These are phyloP conservation scores for Leptonema lineaticorne DNA, from an alignment of 1,140 invertebrate species.

Conservation along the genomic window DNA sequence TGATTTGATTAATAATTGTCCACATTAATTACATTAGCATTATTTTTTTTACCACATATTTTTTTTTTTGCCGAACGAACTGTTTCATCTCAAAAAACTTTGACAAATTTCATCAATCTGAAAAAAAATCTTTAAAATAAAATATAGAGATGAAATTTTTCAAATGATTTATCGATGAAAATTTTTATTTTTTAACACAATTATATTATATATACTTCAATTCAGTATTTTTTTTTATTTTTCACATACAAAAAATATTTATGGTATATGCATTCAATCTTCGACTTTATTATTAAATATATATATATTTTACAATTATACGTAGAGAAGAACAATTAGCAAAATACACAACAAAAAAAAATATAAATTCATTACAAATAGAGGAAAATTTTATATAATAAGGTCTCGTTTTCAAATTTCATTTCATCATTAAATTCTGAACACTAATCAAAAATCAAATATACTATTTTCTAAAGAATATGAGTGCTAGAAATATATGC, in stretches of 20 bases:
- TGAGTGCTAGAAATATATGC: conserved; percentile 11
- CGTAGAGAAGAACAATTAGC: neutral
- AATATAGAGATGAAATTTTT: too few species aligned
- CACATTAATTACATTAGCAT: too few species aligned
- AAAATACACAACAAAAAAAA: neutral
- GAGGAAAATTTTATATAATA: neutral
- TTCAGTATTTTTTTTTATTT: neutral
- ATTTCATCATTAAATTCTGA: neutral
- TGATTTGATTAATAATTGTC: conserved; percentile 21
- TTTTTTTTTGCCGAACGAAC: too few species aligned
- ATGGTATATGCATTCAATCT: too few species aligned
- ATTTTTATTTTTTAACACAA: too few species aligned
- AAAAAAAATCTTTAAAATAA: too few species aligned
- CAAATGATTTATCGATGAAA: too few species aligned
- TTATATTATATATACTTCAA: neutral
- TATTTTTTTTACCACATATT: too few species aligned
- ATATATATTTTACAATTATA: neutral
- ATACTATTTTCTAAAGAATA: conserved; percentile 18
- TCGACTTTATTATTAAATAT: neutral
- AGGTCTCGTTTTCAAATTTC: too few species aligned
- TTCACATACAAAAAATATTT: conserved; percentile 24
- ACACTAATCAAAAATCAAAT: conserved; percentile 5
- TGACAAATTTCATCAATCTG: too few species aligned
- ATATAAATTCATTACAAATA: neutral
- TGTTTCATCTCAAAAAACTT: too few species aligned